Conservation (phyloP, 2,888 invertebrate species). For the Ceriagrion tenellum region DNA sequence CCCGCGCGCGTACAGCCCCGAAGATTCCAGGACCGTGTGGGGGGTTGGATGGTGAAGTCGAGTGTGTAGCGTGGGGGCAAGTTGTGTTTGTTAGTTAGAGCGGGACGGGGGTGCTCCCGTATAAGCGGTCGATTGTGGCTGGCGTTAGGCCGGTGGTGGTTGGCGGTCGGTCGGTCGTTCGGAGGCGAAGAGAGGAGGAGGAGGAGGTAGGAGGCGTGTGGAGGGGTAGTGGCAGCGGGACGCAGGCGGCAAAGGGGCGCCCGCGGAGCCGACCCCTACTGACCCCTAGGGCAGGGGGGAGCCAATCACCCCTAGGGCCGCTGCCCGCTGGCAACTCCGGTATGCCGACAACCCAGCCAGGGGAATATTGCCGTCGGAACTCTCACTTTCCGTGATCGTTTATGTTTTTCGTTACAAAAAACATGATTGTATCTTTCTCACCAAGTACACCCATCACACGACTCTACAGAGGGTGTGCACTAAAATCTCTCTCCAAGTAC, state of each 20-base stretch:
- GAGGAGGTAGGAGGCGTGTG: background rate
- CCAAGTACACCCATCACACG: slow-evolving; percentile 66
- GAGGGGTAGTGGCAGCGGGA: background rate
- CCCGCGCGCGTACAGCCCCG: too few relatives aligned
- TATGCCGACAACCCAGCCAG: slow-evolving; percentile 66
- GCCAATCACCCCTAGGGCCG: slow-evolving; percentile 61
- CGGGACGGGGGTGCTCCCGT: too few relatives aligned
- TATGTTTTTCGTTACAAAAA: slow-evolving; percentile 44
- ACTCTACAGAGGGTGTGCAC: slow-evolving; percentile 65
- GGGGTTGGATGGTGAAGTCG: too few relatives aligned
- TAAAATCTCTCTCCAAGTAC: slow-evolving; percentile 33
- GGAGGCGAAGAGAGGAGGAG: background rate
- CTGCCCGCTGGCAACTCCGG: slow-evolving; percentile 67
- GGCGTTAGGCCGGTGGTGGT: too few relatives aligned
- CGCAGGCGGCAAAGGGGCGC: background rate
- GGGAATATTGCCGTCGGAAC: slow-evolving; percentile 61
- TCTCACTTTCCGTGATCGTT: slow-evolving; percentile 60
- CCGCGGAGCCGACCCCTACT: background rate
- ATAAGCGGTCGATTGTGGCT: too few relatives aligned
- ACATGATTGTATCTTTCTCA: slow-evolving; percentile 64
- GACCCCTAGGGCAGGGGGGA: background rate
- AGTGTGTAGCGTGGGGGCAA: too few relatives aligned
- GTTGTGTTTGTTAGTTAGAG: too few relatives aligned
- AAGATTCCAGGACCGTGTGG: too few relatives aligned
- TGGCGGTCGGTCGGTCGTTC: too few relatives aligned